Evolutionary conservation across 2,797 vertebrate genomes (phyloP).

Genomic region (Rousettus madagascariensis): DNA sequence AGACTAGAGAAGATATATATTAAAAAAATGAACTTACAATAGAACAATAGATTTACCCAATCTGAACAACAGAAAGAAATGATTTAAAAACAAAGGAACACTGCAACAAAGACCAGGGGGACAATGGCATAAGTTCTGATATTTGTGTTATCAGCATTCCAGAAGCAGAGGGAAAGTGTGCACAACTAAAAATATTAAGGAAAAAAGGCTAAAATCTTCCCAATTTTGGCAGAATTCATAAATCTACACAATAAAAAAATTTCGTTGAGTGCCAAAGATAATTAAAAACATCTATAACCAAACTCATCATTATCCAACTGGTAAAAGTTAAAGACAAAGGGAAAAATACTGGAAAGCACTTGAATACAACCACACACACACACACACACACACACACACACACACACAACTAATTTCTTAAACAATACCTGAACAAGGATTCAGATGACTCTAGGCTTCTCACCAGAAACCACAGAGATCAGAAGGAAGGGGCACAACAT

Average conservation of each 20-base stretch:
- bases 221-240: not conserved
- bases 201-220: not conserved
- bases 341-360: not conserved
- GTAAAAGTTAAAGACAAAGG: not conserved
- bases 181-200: not conserved
- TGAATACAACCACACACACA: not conserved
- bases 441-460: not conserved
- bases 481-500: not conserved
- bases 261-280: not conserved
- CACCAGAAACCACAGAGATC: not conserved
- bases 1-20: not conserved
- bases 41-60: not conserved
- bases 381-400: too few relatives aligned
- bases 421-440: not conserved
- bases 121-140: not conserved
- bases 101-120: not conserved
- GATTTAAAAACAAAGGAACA: not conserved
- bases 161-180: not conserved
- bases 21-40: not conserved
- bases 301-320: not conserved
- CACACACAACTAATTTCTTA: not conserved
- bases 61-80: not conserved
- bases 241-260: not conserved
- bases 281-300: not conserved
- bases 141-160: not conserved